Base-by-base conservation (phyloP, 2,797 vertebrate species). In the Myotis pilosus region DNA sequence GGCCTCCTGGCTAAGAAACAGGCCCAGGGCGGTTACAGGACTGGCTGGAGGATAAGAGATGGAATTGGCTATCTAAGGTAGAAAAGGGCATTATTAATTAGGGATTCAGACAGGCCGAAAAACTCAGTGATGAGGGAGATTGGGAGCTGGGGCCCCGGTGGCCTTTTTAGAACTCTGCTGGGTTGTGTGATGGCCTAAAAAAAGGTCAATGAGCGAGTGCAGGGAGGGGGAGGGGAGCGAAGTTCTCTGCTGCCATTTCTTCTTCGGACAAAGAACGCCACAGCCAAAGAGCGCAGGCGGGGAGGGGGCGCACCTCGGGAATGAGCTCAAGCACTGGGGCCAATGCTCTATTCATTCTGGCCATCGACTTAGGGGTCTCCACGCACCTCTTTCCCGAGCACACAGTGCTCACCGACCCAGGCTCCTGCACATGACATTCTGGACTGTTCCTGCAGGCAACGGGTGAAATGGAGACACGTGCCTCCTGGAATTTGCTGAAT, bases 1-100 rank as follows among this genome's bases (percentile, higher is more conserved):
- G 83, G 82, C 60, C 22, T 92, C 55, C 81, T 66, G 60, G 47
- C 93, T 83, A 78, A 66, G 71, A 91, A 72, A 33, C 5, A 28
- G 72, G 80, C 80, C 62, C 55, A 76, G 89, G 66, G 76, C 62
- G 33, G 83, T 69, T 47, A 87, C 28, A 64, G 84, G 84, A 66
- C 5, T 79, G 68, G 76, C 57, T 92, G 78, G 72, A 87, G 55
- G 69, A 36, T 30, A 60, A 78, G 69, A 82, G 47, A 53, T n/a
- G 47, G 92, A 92, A 94, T 10, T 94, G 87, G 84, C 57, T 75
- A 33, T 33, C 94, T 68, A 86, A 86, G 71, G 51, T 9, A 76
- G 66, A 79, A 92, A 94, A 71, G 69, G 71, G 44, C 7, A 79
- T 69, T 92, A 38, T 62, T 33, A 10, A 84, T 83, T 16, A 79